Evolutionary conservation across 2,113 vertebrate genomes (phyloP), one percentile per base, ranked within the genome.

Genomic region (Rhodinocichla rosea): DNA sequence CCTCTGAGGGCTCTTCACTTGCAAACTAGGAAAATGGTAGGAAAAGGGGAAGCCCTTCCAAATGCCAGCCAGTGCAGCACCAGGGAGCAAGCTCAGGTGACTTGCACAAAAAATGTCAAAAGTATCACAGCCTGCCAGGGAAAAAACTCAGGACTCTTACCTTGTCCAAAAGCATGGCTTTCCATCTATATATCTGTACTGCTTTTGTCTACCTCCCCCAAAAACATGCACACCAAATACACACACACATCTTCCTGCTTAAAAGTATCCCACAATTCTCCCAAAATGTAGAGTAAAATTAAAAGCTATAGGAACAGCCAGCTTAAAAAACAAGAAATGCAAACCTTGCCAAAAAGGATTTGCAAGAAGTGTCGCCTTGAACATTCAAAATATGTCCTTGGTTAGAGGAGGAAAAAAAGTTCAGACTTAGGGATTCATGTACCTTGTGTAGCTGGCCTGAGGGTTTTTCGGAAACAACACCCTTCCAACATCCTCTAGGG

Each of bases 401-500:
- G 42, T 40, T 39, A 10, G 27, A 27, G 57, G 1, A 1, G 3
- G 1, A 6, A 33, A 57, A 89, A 57, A 92, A 92, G 81, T 47
- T 55, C 62, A 85, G 9, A 37, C 27, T 6, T 50, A 7, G 67
- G 69, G 60, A 44, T n/a, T 42, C 82, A 40, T 17, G 17, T 98
- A 99, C 99, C 98, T 99, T 99, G 77, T 95, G 96, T 56, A 98
- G 97, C 32, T 94, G 97, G 65, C 97, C 97, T 0, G 98, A 98
- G 71, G 98, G 98, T 42, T 98, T 98, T 89, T 99, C 98, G 5
- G 99, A 98, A 82, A 98, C 98, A 3, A 97, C 37, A 33, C 98
- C 98, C 94, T 98, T 99, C 99, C 99, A 99, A 53, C 98, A 96
- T 10, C 99, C 99, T 83, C 98, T 98, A 20, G 98, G 97, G 59